A percentile compares a stretch with the other conserved stretches of the same genome.
These are phyloP conservation scores for Eristalis tenax DNA, from an alignment of 2,888 invertebrate species.

Conservation along the genomic window DNA sequence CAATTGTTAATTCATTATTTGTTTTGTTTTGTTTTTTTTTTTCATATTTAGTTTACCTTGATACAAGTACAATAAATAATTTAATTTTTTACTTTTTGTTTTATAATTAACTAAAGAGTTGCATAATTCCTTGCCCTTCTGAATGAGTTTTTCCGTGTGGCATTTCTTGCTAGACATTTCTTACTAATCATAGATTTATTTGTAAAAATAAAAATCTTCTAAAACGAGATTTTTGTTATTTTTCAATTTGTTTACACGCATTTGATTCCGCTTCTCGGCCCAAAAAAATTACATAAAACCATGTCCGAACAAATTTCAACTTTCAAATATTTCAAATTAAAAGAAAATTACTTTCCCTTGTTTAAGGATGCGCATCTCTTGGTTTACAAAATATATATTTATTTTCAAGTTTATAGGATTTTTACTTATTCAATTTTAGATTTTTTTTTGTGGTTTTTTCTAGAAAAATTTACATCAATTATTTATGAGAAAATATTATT, in stretches of 20 bases:
- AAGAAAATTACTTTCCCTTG: not conserved
- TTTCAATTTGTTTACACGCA: conserved; percentile 34
- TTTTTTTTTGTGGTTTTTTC: not conserved
- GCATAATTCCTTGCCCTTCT: conserved; percentile 10
- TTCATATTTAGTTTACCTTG: conserved; percentile 67
- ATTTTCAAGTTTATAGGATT: conserved; percentile 45
- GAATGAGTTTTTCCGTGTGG: conserved; percentile 24
- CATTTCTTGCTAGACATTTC: conserved; percentile 36
- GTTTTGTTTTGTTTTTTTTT: conserved; percentile 17
- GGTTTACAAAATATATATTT: conserved; percentile 58
- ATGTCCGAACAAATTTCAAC: not conserved
- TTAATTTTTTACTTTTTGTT: conserved; percentile 16
- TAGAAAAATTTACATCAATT: conserved; percentile 45
- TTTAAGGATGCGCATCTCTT: conserved; percentile 14
- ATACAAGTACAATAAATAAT: conserved; percentile 67
- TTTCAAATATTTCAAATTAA: not conserved
- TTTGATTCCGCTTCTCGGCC: conserved; percentile 8
- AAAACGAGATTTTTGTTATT: conserved; percentile 73
- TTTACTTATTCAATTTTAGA: conserved; percentile 41
- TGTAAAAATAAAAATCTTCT: conserved; percentile 73
- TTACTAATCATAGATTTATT: conserved; percentile 67
- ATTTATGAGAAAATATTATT: conserved; percentile 38
- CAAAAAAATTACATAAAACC: conserved; percentile 12
- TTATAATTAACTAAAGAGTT: conserved; percentile 43
- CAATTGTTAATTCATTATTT: conserved; percentile 13